Evolutionary conservation across 2,888 invertebrate genomes (phyloP).

Genomic region (Dicycla oo): DNA sequence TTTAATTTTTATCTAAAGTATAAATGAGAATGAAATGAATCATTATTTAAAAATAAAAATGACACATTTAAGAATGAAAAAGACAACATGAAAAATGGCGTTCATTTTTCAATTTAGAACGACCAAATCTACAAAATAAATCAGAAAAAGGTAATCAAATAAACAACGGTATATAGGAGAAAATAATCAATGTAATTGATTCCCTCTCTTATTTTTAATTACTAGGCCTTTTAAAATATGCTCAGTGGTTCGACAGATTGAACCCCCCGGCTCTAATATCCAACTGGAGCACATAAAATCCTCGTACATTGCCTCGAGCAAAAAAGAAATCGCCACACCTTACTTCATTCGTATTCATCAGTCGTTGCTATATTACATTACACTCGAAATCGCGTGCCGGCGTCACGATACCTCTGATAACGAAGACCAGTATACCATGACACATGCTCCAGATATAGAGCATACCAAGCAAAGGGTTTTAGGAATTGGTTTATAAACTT

Average conservation of each 20-base stretch:
- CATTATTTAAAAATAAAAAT: conserved; percentile 22
- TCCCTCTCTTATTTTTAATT: conserved; percentile 62
- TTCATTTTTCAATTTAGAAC: conserved; percentile 42
- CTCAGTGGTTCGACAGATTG: conserved; percentile 45
- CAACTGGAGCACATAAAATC: conserved; percentile 65
- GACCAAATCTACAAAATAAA: conserved; percentile 37
- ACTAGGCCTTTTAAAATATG: conserved; percentile 55
- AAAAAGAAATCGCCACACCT: conserved; percentile 83
- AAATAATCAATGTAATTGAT: conserved; percentile 59
- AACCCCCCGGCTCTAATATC: conserved; percentile 59
- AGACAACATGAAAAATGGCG: conserved; percentile 18
- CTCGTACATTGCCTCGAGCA: conserved; percentile 67
- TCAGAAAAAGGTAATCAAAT: conserved; percentile 45
- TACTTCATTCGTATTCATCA: conserved; percentile 84
- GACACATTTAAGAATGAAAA: too few species aligned
- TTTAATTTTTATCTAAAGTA: conserved; percentile 15
- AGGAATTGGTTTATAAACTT: conserved; percentile 68
- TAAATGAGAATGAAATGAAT: conserved; percentile 27
- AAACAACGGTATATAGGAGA: conserved; percentile 52
- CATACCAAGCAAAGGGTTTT: conserved; percentile 56
- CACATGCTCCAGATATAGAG: conserved; percentile 24
- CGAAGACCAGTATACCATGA: conserved; percentile 55
- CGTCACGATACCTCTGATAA: conserved; percentile 81
- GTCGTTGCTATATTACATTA: conserved; percentile 86
- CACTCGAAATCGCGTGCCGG: conserved; percentile 84